Evolutionary conservation across 2,113 vertebrate species (phyloP), one percentile per base, ranked within the genome.

Genomic region (Charadrius vociferus): DNA sequence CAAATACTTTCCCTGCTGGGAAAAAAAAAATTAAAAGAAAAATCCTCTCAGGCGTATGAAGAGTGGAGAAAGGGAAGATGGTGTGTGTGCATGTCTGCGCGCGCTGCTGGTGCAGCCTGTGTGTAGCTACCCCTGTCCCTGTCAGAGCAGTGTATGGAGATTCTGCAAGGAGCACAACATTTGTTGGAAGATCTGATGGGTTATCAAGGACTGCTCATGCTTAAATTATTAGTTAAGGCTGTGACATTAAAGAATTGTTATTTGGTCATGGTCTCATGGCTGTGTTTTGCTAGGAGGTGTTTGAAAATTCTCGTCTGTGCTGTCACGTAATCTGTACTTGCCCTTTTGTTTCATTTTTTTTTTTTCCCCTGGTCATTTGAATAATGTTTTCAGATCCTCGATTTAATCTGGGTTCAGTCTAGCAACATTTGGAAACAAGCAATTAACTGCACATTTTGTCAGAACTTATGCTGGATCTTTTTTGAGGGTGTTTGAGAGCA

Each of bases 1-100:
- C 92, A 97, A 97, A 97, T 91, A 88, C 93, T 97, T 97, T 97
- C 88, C 94, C 86, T 97, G 93, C 95, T 96, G 93, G 96, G 90
- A 92, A 55, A 62, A 62, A 55, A 65, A 66, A 91, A 94, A 47
- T 20, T 30, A 79, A 88, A 88, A 92, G 37, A 82, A 74, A 95
- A 95, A 89, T 90, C 10, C 15, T 91, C 59, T 74, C 19, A 89
- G 97, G 94, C 81, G 18, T 85, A 59, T 19, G 91, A 87, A 22
- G 45, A 95, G 66, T 10, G 34, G 71, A 56, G 82, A 67, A 49
- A 47, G 83, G 87, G 77, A 84, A 77, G 86, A 21, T 67, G 87
- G 88, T 36, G 66, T 62, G 75, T 21, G 92, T 49, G 94, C 29
- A 4, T 5, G 75, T 68, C 83, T 13, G 20, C 3, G 58, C 5